phyloP scores from a whole-genome alignment of 2,888 invertebrate genomes.

The Caenorhabditis sulstoni region DNA sequence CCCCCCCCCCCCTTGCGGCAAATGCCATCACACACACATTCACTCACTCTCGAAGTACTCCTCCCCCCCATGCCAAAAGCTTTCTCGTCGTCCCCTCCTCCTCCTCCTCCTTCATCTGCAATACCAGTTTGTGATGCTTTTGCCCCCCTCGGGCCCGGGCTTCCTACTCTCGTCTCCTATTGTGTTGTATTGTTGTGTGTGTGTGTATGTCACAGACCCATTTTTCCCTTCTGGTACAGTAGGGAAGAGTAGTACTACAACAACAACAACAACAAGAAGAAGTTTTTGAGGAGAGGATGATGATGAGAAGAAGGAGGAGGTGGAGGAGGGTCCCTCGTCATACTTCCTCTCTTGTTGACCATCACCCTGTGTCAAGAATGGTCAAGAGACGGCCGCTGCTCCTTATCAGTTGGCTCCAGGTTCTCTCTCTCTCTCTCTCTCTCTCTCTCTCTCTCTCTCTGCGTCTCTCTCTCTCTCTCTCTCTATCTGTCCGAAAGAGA shows the following conservation, averaged over 20 bases:
- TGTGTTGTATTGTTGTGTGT: constrained; percentile 44
- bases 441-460: constrained; percentile 27
- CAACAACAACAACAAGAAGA: no score
- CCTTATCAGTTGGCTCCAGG: constrained; percentile 5
- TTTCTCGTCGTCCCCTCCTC: constrained; percentile 6
- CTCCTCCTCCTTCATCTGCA: constrained; percentile 3
- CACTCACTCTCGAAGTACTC: constrained; percentile 49
- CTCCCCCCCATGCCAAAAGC: constrained; percentile 9
- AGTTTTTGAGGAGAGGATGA: no score
- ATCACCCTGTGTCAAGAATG: constrained; percentile 19
- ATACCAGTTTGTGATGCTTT: not conserved
- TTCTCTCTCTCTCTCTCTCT: no score
- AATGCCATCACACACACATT: constrained; percentile 31
- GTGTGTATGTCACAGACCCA: constrained; percentile 1
- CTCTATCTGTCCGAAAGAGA: not conserved
- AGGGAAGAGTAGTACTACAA: constrained; percentile 14
- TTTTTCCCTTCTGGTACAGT: not conserved
- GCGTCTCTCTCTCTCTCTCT: constrained; percentile 30
- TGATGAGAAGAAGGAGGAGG: no score
- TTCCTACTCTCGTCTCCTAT: constrained; percentile 8
- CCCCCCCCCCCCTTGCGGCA: not conserved
- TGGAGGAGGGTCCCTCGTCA: no score
- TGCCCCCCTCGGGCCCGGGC: no score
- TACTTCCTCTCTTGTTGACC: not conserved
- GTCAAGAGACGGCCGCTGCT: no score